These are phyloP conservation scores for Halcyon leucocephala DNA, from an alignment of 2,797 vertebrate species.

Conservation along the genomic window DNA sequence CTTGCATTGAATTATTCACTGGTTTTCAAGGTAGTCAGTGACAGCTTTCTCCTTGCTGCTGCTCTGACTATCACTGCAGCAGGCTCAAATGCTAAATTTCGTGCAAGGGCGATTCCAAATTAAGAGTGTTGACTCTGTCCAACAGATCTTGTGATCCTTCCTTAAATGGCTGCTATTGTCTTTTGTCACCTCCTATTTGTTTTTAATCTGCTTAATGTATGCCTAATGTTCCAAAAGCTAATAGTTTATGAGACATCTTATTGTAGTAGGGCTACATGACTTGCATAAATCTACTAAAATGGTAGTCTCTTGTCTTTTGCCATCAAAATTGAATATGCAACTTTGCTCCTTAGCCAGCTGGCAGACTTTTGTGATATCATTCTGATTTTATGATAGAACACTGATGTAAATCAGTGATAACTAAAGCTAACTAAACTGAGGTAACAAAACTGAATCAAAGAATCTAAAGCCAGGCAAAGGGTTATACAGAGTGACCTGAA, in stretches of 20 bases:
- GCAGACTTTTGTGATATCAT: neutral
- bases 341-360: neutral
- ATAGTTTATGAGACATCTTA: slow-evolving; percentile 32
- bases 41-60: neutral
- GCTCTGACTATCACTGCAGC: neutral
- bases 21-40: neutral
- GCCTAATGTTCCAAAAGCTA: slow-evolving; percentile 22
- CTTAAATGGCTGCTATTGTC: slow-evolving; percentile 20
- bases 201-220: slow-evolving; percentile 63
- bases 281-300: slow-evolving; percentile 59
- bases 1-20: neutral
- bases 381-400: neutral
- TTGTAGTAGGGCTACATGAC: slow-evolving; percentile 23
- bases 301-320: neutral
- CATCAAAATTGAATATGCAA: neutral
- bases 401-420: neutral
- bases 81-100: neutral
- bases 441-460: neutral
- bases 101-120: slow-evolving; percentile 10
- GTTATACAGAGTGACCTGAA: neutral
- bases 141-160: slow-evolving; percentile 50
- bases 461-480: neutral
- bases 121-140: slow-evolving; percentile 36
- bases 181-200: slow-evolving; percentile 47
- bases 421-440: neutral